phyloP scores from a whole-genome alignment of 2,113 vertebrate genomes.

The Odontesthes bonariensis region DNA sequence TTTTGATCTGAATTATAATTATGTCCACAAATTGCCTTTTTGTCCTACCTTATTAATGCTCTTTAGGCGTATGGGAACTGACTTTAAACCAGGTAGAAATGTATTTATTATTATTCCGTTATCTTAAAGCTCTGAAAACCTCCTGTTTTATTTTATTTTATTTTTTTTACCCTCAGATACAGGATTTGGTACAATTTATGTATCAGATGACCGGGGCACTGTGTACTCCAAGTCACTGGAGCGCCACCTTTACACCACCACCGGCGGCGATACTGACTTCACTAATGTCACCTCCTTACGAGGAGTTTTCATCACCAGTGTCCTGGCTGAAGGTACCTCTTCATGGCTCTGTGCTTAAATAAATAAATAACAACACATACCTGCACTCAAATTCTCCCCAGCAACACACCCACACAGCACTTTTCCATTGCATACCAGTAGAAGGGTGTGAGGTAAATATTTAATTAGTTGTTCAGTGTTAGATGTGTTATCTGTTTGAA shows the following conservation, averaged over 20 bases:
- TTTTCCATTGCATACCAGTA: slow-evolving; percentile 54
- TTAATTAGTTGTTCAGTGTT: slow-evolving; percentile 66
- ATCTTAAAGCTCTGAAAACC: not conserved
- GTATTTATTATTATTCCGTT: not conserved
- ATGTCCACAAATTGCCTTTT: not conserved
- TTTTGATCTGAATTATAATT: not conserved
- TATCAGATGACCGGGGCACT: slow-evolving; percentile 92
- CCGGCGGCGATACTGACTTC: slow-evolving; percentile 92
- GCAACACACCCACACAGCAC: slow-evolving; percentile 35
- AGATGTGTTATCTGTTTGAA: slow-evolving; percentile 38
- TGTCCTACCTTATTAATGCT: not conserved
- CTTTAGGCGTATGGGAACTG: not conserved
- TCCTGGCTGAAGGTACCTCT: slow-evolving; percentile 88
- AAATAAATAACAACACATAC: slow-evolving; percentile 16
- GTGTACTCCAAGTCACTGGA: slow-evolving; percentile 95
- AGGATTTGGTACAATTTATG: slow-evolving; percentile 92
- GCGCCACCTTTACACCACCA: slow-evolving; percentile 91
- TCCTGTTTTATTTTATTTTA: not conserved
- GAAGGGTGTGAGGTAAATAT: slow-evolving; percentile 55
- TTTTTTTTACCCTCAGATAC: slow-evolving; percentile 81
- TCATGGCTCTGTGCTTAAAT: not conserved
- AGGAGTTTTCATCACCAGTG: slow-evolving; percentile 91
- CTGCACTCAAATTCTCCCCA: slow-evolving; percentile 30
- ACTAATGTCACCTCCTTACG: slow-evolving; percentile 94
- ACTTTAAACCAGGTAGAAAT: not conserved